Evolutionary conservation across 2,888 invertebrate genomes (phyloP).

Genomic region (Spodoptera littoralis): DNA sequence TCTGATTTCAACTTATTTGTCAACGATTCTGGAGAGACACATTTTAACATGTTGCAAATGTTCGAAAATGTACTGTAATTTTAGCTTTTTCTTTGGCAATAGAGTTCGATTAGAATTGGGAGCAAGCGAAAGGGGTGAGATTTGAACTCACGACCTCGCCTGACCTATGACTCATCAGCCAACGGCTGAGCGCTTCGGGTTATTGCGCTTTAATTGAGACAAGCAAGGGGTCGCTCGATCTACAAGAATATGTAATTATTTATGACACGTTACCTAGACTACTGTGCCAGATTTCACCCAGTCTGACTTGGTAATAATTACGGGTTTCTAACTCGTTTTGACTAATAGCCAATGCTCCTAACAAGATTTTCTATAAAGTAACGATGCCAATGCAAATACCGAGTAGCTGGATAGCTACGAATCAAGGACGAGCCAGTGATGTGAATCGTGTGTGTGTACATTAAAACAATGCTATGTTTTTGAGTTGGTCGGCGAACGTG

Average conservation of each 20-base stretch:
- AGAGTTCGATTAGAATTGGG: no score
- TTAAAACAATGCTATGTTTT: slow-evolving; percentile 32
- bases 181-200: slow-evolving; percentile 25
- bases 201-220: slow-evolving; percentile 34
- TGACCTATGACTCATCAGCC: slow-evolving; percentile 29
- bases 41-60: neutral
- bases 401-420: slow-evolving; percentile 8
- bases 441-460: slow-evolving; percentile 16
- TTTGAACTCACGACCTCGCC: slow-evolving; percentile 25
- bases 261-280: slow-evolving; percentile 23
- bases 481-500: slow-evolving; percentile 12
- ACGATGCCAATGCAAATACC: slow-evolving; percentile 18
- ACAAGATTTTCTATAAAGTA: slow-evolving; percentile 26
- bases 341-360: slow-evolving; percentile 18
- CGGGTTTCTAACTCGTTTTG: slow-evolving; percentile 43
- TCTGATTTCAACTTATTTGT: neutral
- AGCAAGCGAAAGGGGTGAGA: slow-evolving; percentile 4
- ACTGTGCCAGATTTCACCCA: slow-evolving; percentile 44
- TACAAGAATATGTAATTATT: slow-evolving; percentile 29
- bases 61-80: neutral
- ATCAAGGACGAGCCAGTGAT: slow-evolving; percentile 34
- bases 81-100: no score
- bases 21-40: neutral
- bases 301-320: slow-evolving; percentile 30
- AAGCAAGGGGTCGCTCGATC: slow-evolving; percentile 21